Evolutionary conservation across 2,113 vertebrate species (phyloP).

Genomic region (Forbesichthys papilliferus): DNA sequence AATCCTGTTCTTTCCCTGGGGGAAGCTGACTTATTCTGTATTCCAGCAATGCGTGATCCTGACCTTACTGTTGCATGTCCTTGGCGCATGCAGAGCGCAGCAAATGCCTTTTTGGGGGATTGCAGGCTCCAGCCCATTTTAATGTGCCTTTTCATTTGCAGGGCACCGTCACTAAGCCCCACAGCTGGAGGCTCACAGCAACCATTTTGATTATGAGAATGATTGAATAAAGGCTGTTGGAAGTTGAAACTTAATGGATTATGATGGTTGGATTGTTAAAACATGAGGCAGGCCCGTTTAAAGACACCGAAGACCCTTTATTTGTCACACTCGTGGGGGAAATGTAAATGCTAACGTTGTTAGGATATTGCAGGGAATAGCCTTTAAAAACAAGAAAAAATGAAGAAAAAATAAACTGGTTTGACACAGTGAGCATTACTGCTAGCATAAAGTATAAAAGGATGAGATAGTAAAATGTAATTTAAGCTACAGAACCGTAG

Average conservation of each 20-base stretch:
- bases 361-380: constrained; percentile 24
- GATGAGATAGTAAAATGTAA: too few relatives aligned
- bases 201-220: constrained; percentile 69
- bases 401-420: too few relatives aligned
- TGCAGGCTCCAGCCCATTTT: constrained; percentile 68
- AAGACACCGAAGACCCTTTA: constrained; percentile 51
- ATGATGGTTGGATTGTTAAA: constrained; percentile 48
- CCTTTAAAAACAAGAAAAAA: background rate
- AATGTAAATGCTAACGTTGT: constrained; percentile 1
- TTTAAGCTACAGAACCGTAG: too few relatives aligned
- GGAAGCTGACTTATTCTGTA: constrained; percentile 63
- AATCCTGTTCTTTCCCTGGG: constrained; percentile 36
- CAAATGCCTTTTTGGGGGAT: constrained; percentile 69
- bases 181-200: constrained; percentile 47
- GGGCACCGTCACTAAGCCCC: constrained; percentile 50
- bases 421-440: constrained; percentile 4
- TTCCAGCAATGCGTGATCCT: constrained; percentile 69
- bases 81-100: constrained; percentile 68
- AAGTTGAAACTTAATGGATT: constrained; percentile 69
- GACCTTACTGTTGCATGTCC: constrained; percentile 75
- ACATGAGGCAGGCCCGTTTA: constrained; percentile 53
- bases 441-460: background rate
- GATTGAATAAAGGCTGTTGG: constrained; percentile 63
- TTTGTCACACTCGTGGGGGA: constrained; percentile 36
- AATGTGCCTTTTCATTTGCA: constrained; percentile 64